phyloP scores from a whole-genome alignment of 2,888 invertebrate genomes.

The Cheilosia impressa region DNA sequence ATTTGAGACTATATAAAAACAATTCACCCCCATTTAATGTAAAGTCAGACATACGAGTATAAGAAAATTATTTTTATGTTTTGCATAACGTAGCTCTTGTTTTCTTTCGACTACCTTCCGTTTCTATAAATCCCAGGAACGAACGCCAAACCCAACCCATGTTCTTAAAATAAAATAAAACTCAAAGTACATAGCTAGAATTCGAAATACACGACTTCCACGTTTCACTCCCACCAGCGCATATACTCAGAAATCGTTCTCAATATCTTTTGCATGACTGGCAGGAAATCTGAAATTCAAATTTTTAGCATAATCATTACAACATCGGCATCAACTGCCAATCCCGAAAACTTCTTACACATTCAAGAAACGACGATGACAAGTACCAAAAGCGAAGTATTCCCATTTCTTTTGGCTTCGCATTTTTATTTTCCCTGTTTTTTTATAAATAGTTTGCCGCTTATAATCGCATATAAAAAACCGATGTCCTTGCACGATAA shows the following conservation, averaged over 20 bases:
- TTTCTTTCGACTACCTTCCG: background rate
- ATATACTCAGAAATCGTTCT: slow-evolving; percentile 28
- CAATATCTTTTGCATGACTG: slow-evolving; percentile 61
- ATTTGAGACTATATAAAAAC: too few relatives aligned
- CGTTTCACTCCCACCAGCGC: background rate
- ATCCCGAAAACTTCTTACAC: slow-evolving; percentile 28
- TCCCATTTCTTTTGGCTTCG: slow-evolving; percentile 10
- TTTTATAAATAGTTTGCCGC: slow-evolving; percentile 25
- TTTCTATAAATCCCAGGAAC: background rate
- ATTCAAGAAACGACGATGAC: slow-evolving; percentile 40
- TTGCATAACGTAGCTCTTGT: background rate
- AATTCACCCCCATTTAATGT: too few relatives aligned
- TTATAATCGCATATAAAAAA: slow-evolving; percentile 42
- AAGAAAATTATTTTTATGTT: background rate
- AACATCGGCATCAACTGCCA: slow-evolving; percentile 54
- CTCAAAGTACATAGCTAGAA: slow-evolving; percentile 18
- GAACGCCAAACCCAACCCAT: slow-evolving; percentile 19
- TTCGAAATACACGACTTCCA: slow-evolving; percentile 20
- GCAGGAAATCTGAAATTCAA: slow-evolving; percentile 67
- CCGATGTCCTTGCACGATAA: slow-evolving; percentile 42
- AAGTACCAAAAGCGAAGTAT: slow-evolving; percentile 23
- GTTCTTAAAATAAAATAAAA: slow-evolving; percentile 50
- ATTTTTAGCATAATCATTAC: slow-evolving; percentile 65
- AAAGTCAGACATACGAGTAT: too few relatives aligned
- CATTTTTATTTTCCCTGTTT: background rate